phyloP scores from a whole-genome alignment of 2,113 vertebrate genomes.

The Dipodomys ordii region DNA sequence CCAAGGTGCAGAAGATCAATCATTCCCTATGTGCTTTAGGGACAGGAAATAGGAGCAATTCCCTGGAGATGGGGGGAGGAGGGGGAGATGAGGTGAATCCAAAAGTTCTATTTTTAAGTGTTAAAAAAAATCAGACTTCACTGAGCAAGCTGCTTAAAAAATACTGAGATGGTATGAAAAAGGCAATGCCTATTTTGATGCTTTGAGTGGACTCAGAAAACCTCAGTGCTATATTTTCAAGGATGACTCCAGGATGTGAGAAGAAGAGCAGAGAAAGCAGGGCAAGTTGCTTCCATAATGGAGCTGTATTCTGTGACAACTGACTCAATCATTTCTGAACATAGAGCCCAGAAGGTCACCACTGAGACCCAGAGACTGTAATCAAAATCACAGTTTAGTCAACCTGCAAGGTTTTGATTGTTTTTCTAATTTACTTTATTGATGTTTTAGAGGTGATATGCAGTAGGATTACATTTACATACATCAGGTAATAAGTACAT shows the following conservation, averaged over 20 bases:
- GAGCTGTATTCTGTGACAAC: background rate
- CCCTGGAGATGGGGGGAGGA: background rate
- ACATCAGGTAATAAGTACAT: no score
- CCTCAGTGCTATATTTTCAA: background rate
- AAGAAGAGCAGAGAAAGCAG: background rate
- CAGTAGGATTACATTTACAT: no score
- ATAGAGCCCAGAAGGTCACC: background rate
- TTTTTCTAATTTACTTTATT: no score
- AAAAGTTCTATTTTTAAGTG: conserved; percentile 23
- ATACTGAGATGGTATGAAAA: background rate
- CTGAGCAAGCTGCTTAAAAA: conserved; percentile 38
- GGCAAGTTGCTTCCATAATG: background rate
- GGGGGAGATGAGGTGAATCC: background rate
- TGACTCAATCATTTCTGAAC: background rate
- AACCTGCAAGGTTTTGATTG: background rate
- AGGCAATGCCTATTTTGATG: background rate
- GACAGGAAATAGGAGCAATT: background rate
- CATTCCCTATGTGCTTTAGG: conserved; percentile 4
- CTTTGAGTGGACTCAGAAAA: conserved; percentile 51
- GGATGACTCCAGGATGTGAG: background rate
- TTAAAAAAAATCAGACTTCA: background rate
- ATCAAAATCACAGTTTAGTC: background rate
- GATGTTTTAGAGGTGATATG: no score
- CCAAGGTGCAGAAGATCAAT: background rate
- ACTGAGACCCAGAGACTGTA: background rate